Base-by-base conservation (phyloP, 2,888 invertebrate species). In the Beris morrisii region DNA sequence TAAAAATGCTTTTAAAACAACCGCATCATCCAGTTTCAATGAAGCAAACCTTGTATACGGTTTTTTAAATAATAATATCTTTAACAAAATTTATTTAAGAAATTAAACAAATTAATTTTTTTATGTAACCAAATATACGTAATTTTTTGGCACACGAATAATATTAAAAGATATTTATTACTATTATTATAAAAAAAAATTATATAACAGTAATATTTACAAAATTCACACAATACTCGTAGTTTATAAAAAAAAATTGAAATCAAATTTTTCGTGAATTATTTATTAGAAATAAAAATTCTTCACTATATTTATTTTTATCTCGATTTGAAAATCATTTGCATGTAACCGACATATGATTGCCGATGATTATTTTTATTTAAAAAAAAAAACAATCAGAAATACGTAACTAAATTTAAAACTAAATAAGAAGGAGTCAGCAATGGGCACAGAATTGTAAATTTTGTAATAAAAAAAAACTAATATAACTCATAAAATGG, bases 81-180 rank as follows among this genome's bases (percentile, higher is more conserved):
- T 9, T 38, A 7, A 38, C 1, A 64, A 53, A 44, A 64, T 44
- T 61, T 65, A 67, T 46, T 55, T 31, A 57, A 57, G 54, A 28
- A 63, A 57, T 9, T 58, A 67, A 64, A 63, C 61, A 48, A 30
- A 64, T 38, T 56, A 38, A 56, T 38, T 56, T 56, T 43, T 32
- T 38, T 38, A 7, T 3, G 9, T 38, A 38, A 38, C 57, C 69
- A 71, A 69, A 71, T 64, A 61, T 67, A 68, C 71, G 72, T 70
- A 74, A 73, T n/a, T 64, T 61, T 70, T 67, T 66, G 61, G 64
- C 68, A 70, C 67, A 70, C 69, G 69, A 74, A 71, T 69, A 70
- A 69, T 68, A 74, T 72, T 69, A 73, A 74, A 72, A 58, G 46
- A 61, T 13, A 15, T 48, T 48, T 31, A 54, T 30, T 30, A 54